Base-by-base conservation (phyloP, 2,797 vertebrate genomes). In the Hybognathus amarus region DNA sequence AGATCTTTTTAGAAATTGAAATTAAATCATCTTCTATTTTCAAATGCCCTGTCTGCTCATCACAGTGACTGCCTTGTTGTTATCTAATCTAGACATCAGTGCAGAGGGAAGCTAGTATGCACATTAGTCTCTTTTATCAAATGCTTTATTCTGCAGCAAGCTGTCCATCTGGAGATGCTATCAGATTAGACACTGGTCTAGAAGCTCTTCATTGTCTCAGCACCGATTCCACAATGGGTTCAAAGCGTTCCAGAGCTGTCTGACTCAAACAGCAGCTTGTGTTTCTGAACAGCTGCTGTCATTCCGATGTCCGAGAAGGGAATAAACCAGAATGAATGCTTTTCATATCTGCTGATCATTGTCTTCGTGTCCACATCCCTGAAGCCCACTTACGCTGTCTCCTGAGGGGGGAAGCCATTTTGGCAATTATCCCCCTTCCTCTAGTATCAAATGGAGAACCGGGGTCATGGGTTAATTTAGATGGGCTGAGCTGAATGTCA, bases 101-200 rank as follows among this genome's bases (percentile, higher is more conserved):
- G 33, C 61, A 66, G 5, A 61, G 30, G 63, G 71, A 85, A 73
- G 59, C 77, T 22, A n/a, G n/a, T n/a, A 80, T 64, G 79, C 78
- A 52, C 83, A 83, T 85, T 69, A 56, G 27, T 79, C 77, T 71
- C 40, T 66, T 36, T 83, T 83, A 75, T 71, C 61, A 24, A 82
- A 64, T 42, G 82, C 70, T 87, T 82, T 88, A 71, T 79, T 84
- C 82, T 45, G 40, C 77, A 24, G 45, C 64, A 54, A 77, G 82
- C 71, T 63, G 77, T 75, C 82, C 56, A 75, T 78, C 82, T 67
- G 82, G 79, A 86, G 85, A 89, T 76, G 79, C 83, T 84, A 87
- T 86, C 82, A 83, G 85, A 80, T 67, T 63, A 33, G 79, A 85
- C 67, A 61, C 70, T 54, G 80, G 54, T 63, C 74, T 85, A 56